Evolutionary conservation across 23 tunicate species (phyloP), one percentile per base, ranked within the genome.

Genomic region (Oikopleura albicans): DNA sequence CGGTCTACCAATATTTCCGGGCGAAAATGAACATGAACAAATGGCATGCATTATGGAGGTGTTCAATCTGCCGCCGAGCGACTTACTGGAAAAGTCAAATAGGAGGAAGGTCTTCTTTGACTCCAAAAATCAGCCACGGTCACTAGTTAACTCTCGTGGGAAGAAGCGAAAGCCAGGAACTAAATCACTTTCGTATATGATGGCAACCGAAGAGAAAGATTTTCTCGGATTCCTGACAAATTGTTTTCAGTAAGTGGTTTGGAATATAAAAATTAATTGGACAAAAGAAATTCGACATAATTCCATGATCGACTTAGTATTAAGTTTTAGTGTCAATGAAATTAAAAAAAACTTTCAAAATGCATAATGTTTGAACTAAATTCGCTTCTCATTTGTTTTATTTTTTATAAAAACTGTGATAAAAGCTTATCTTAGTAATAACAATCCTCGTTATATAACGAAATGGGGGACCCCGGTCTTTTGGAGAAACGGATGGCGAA

Each of bases 41-140:
- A 87, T 93, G 36, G 98, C 98, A 0, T 93, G 98, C 57, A 93
- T 93, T 39, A 93, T 93, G 98, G 98, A 93, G 90, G 98, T 93
- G 1, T 84, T 90, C 39, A 90, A 91, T 35, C 84, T 88, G 1
- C 98, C 98, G 0, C 98, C 98, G 4, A 84, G 86, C 1, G 94
- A 93, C 40, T 88, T 75, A 76, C 84, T 90, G 38, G 94, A 93
- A 75, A 88, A 89, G 0, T 89, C 98, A 22, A 90, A 86, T 38
- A 66, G 98, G 38, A 75, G 89, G 75, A 83, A 89, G 75, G 87
- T 93, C 34, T 93, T 93, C 66, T 93, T 93, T 40, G 98, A 93
- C 84, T 90, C 94, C 8, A 90, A 93, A 84, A 88, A 88, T 0
- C 86, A 90, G 41, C 98, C 98, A 38, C 86, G 94, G 8, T 90